These are phyloP conservation scores for Junco hyemalis DNA, from an alignment of 2,113 vertebrate genomes.

Conservation along the genomic window DNA sequence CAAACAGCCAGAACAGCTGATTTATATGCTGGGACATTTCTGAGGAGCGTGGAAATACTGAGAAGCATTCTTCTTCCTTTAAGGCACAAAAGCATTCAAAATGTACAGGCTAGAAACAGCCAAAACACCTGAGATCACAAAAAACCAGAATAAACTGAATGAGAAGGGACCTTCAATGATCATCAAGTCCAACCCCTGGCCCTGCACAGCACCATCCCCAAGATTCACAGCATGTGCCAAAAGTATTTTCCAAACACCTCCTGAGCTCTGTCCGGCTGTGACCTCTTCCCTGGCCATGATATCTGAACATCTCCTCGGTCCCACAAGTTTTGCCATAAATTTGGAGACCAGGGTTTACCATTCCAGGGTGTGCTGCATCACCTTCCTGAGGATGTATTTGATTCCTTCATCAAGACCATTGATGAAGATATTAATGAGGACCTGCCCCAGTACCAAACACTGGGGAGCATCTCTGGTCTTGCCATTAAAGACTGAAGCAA, in stretches of 20 bases:
- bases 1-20: not conserved
- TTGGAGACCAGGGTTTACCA: not conserved
- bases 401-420: not conserved
- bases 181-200: fast-evolving
- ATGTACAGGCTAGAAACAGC: not conserved
- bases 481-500: not conserved
- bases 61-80: not conserved
- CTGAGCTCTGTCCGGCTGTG: not conserved
- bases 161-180: not conserved
- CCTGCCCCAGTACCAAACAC: fast-evolving
- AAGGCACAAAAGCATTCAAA: not conserved
- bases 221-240: not conserved
- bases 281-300: not conserved
- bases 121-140: not conserved
- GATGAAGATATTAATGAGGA: not conserved
- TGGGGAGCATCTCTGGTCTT: not conserved
- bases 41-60: not conserved
- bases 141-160: not conserved
- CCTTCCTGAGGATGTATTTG: not conserved
- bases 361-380: not conserved
- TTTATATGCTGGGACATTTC: not conserved
- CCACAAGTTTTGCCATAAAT: not conserved
- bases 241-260: fast-evolving
- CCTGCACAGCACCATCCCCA: not conserved
- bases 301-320: not conserved